phyloP scores from a whole-genome alignment of 2,113 vertebrate species.

The Pandion haliaetus region DNA sequence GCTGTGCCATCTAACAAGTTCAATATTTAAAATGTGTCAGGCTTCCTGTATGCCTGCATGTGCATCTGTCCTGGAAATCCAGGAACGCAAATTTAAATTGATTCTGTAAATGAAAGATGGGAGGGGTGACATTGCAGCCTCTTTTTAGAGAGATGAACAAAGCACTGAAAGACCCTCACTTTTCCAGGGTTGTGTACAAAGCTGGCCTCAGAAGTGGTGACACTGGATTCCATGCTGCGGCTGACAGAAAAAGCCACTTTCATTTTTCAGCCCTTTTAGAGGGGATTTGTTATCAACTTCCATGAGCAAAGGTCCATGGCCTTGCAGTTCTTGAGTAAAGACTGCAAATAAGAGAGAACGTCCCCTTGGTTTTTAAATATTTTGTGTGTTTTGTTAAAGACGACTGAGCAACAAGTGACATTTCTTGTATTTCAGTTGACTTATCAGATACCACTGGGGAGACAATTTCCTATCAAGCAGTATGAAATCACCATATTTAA shows the following conservation, averaged over 20 bases:
- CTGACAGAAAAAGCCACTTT: not conserved
- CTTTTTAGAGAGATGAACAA: not conserved
- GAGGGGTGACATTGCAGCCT: not conserved
- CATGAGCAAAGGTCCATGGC: not conserved
- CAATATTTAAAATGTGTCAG: not conserved
- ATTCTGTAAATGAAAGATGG: not conserved
- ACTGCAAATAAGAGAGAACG: not conserved
- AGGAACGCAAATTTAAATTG: not conserved
- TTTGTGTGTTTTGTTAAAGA: not conserved
- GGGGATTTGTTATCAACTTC: not conserved
- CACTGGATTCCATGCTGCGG: not conserved
- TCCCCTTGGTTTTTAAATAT: not conserved
- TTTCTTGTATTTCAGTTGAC: not conserved
- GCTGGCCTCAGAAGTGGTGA: not conserved
- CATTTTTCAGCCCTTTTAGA: not conserved
- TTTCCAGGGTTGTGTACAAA: not conserved
- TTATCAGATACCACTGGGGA: not conserved
- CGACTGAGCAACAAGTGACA: not conserved
- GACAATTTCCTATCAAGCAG: rapidly evolving
- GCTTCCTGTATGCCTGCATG: not conserved
- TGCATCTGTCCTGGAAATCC: not conserved
- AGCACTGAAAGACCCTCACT: not conserved
- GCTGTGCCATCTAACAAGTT: not conserved
- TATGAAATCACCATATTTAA: not conserved
- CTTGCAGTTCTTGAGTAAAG: not conserved